Conservation (phyloP, 2,113 vertebrate genomes). For the Nothocercus nigrocapillus region DNA sequence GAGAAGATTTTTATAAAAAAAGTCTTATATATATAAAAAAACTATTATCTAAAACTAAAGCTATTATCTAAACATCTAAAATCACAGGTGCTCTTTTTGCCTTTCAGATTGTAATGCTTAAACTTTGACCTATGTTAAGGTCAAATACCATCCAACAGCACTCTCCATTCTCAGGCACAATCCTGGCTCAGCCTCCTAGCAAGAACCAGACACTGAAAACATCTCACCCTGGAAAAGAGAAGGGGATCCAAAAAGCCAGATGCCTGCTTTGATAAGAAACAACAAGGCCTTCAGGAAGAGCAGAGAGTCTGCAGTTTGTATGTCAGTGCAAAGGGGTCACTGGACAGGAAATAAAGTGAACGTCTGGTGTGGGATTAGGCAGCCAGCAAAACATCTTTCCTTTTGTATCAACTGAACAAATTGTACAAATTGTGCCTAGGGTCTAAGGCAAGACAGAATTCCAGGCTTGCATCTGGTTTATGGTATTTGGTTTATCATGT, state of each 20-base stretch:
- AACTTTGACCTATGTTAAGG: neutral
- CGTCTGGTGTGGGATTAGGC: conserved; percentile 52
- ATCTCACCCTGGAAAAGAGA: conserved; percentile 55
- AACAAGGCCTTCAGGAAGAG: conserved; percentile 65
- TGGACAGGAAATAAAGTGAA: conserved; percentile 61
- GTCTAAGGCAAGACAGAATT: conserved; percentile 48
- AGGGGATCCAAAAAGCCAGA: conserved; percentile 54
- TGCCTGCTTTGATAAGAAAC: conserved; percentile 59
- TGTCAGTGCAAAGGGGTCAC: conserved; percentile 51
- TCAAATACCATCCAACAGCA: conserved; percentile 19
- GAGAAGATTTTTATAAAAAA: neutral
- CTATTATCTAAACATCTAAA: neutral
- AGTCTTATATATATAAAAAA: neutral
- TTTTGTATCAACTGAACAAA: conserved; percentile 61
- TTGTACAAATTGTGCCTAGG: conserved; percentile 61
- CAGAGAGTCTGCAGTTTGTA: conserved; percentile 51
- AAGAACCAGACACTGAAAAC: conserved; percentile 38
- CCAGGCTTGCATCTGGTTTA: conserved; percentile 61
- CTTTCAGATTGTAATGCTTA: neutral
- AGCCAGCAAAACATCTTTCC: conserved; percentile 51
- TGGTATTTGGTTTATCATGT: conserved; percentile 43
- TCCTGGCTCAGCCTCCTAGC: conserved; percentile 10
- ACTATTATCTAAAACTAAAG: no score
- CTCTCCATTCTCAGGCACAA: neutral
- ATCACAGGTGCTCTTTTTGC: neutral